Percentiles rank a stretch among this genome's conserved stretches.
These are phyloP conservation scores for Mellilla xanthometata DNA, from an alignment of 2,888 invertebrate species.

Conservation along the genomic window DNA sequence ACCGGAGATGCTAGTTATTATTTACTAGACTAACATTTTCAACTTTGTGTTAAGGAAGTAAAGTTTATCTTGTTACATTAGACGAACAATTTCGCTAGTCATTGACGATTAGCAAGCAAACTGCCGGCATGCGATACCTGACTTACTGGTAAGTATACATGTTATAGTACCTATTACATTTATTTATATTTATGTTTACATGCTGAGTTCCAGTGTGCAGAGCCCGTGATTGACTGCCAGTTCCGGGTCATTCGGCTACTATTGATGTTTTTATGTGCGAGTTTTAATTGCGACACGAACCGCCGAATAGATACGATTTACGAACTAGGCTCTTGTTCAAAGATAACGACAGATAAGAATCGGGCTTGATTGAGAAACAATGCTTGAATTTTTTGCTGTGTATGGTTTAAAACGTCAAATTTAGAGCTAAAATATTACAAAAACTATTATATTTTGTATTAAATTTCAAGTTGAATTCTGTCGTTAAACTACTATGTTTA, in stretches of 20 bases:
- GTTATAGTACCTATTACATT: neutral
- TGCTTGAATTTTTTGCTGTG: constrained; percentile 5
- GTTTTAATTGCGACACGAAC: constrained; percentile 31
- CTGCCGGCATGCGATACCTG: constrained; percentile 36
- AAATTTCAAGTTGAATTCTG: no score
- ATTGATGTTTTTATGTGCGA: constrained; percentile 47
- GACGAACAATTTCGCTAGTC: constrained; percentile 63
- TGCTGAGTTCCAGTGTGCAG: constrained; percentile 24
- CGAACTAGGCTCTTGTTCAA: constrained; percentile 15
- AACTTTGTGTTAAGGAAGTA: constrained; percentile 18
- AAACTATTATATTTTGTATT: no score
- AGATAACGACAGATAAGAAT: constrained; percentile 22
- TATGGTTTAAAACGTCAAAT: neutral
- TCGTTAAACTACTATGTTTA: no score
- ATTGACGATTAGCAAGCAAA: constrained; percentile 55
- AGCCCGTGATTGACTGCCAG: constrained; percentile 49
- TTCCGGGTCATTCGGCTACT: constrained; percentile 61
- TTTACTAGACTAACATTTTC: neutral
- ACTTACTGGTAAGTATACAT: constrained; percentile 22
- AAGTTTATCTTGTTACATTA: constrained; percentile 17
- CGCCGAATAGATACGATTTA: constrained; percentile 21
- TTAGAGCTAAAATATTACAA: no score
- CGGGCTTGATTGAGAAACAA: constrained; percentile 19
- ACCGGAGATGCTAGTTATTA: constrained; percentile 5
- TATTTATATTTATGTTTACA: constrained; percentile 25